Evolutionary conservation across 2,113 vertebrate genomes (phyloP), one percentile per base, ranked within the genome.

Genomic region (Isichthys henryi): DNA sequence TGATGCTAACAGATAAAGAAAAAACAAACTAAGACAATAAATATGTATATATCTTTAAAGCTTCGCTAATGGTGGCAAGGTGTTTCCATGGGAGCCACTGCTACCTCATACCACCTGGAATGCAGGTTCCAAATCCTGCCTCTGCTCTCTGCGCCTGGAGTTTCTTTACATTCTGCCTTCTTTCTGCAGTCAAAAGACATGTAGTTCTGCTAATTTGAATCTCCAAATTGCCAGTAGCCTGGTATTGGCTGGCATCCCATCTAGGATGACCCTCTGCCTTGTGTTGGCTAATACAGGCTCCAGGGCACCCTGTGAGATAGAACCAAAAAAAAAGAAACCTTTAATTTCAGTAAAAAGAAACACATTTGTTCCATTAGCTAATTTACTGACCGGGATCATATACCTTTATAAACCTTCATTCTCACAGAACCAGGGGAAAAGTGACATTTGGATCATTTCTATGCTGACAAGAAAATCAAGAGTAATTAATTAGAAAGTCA

Each of bases 401-500:
- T 86, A 50, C 45, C 4, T 86, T 86, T 86, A 31, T 15, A 86
- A 86, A 86, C 46, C 83, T 86, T 86, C n/a, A 50, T 49, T 49
- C 15, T 86, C 23, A n/a, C 82, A 49, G 23, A 43, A 80, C 35
- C 4, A 19, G 5, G 74, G 74, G 39, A 80, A 43, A 80, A 39
- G 74, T 80, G 74, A 39, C 85, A 87, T 87, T 87, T 35, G 50
- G 27, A 56, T 87, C 1, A 53, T 27, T 53, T 53, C 48, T 53
- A 17, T 19, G 49, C 49, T 87, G 48, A 31, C 85, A 87, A 27
- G 17, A 56, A n/a, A 87, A 87, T 87, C 48, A 35, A 53, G 85
- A 1, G 0, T 87, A 56, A 87, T 87, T 87, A 87, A 56, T 87
- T 53, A 56, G 56, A 87, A 87, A 27, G 85, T 56, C 50, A 87